These are phyloP conservation scores for Stegana nigrithorax DNA, from an alignment of 2,888 invertebrate genomes.

Conservation along the genomic window DNA sequence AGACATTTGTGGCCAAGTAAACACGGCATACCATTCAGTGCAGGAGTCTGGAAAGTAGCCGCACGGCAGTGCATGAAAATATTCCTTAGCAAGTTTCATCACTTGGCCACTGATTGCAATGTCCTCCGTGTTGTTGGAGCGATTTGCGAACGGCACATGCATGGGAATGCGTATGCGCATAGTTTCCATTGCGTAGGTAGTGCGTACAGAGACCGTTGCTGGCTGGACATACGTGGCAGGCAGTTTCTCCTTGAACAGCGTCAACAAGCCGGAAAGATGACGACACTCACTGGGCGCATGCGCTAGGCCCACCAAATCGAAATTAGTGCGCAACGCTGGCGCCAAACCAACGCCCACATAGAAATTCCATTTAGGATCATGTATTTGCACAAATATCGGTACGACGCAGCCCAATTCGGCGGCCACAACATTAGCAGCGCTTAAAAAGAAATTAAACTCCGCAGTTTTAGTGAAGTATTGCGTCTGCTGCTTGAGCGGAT, in stretches of 20 bases:
- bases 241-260: conserved; percentile 91
- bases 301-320: conserved; percentile 89
- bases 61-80: conserved; percentile 78
- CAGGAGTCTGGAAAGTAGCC: conserved; percentile 87
- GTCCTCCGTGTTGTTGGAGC: conserved; percentile 45
- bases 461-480: conserved; percentile 72
- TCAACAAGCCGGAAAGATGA: conserved; percentile 84
- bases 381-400: conserved; percentile 90
- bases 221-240: conserved; percentile 74
- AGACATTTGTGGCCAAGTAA: conserved; percentile 87
- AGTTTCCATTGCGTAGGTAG: conserved; percentile 73
- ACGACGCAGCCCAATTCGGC: conserved; percentile 78
- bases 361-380: conserved; percentile 80
- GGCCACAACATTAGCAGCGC: conserved; percentile 85
- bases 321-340: conserved; percentile 80
- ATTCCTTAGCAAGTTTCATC: conserved; percentile 31
- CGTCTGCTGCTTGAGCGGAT: conserved; percentile 71
- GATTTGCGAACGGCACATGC: conserved; percentile 51
- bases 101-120: conserved; percentile 39
- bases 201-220: conserved; percentile 76
- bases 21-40: conserved; percentile 80
- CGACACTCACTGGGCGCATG: conserved; percentile 83
- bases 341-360: conserved; percentile 85
- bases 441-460: conserved; percentile 82
- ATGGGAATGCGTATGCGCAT: conserved; percentile 63